phyloP scores from a whole-genome alignment of 2,888 invertebrate species.

The Lasioglossum villosulum region DNA sequence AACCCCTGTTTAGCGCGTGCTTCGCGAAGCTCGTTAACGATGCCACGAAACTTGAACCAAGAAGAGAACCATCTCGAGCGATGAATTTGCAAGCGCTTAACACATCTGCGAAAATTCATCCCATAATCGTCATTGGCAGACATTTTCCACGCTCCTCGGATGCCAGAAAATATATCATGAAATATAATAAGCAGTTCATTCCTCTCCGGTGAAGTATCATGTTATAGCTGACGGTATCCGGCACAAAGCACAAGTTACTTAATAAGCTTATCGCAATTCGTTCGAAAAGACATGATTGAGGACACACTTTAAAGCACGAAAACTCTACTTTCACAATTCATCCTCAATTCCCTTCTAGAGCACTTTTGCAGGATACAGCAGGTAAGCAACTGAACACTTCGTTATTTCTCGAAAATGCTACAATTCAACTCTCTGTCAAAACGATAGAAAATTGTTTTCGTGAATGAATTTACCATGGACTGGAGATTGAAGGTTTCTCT shows the following conservation, averaged over 20 bases:
- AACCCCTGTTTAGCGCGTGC: constrained; percentile 23
- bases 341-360: too few relatives aligned
- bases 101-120: background rate
- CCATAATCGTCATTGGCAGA: background rate
- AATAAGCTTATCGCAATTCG: too few relatives aligned
- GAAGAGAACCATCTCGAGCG: background rate
- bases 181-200: background rate
- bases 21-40: constrained; percentile 29
- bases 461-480: too few relatives aligned
- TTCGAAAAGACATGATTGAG: background rate
- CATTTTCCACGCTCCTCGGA: background rate
- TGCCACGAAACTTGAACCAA: constrained; percentile 20
- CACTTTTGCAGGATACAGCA: too few relatives aligned
- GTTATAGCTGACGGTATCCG: background rate
- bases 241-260: too few relatives aligned
- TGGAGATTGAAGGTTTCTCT: too few relatives aligned
- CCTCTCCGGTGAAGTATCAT: background rate
- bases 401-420: too few relatives aligned
- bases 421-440: background rate
- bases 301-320: background rate
- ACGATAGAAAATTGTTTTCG: background rate
- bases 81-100: constrained; percentile 19
- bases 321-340: background rate
- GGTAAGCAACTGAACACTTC: too few relatives aligned
- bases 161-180: background rate